Evolutionary conservation across 2,888 invertebrate species (phyloP).

Genomic region (Hartigia nigra): DNA sequence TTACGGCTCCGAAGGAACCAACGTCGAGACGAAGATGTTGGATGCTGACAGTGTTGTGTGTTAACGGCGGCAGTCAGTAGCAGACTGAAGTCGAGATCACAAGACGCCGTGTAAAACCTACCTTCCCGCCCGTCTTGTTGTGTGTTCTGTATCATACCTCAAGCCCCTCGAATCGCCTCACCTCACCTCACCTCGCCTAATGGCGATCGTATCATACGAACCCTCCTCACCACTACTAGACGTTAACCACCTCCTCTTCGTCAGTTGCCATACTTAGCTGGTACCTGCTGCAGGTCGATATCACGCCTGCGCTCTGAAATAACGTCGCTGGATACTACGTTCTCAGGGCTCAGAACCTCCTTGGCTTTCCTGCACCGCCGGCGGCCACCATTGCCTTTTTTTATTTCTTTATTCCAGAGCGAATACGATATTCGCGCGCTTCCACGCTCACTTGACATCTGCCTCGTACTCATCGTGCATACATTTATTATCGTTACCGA

Average conservation of each 20-base stretch:
- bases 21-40: not conserved
- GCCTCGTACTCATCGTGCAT: not conserved
- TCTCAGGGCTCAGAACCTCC: not conserved
- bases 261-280: not conserved
- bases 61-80: conserved; percentile 38
- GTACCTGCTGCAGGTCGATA: conserved; percentile 50
- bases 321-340: conserved; percentile 5
- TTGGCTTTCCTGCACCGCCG: not conserved
- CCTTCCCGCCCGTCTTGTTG: conserved; percentile 17
- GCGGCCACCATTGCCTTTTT: not conserved
- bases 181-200: conserved; percentile 18
- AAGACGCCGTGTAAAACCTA: conserved; percentile 10
- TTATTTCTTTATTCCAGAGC: not conserved
- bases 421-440: not conserved
- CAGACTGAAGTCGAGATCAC: conserved; percentile 38
- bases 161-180: conserved; percentile 23
- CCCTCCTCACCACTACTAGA: conserved; percentile 15
- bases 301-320: conserved; percentile 48
- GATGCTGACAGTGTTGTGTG: not conserved
- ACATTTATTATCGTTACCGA: not conserved
- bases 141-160: conserved; percentile 31
- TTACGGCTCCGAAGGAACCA: not conserved
- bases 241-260: conserved; percentile 7
- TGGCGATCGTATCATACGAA: conserved; percentile 15
- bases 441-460: not conserved